Evolutionary conservation across 2,888 invertebrate species (phyloP), one percentile per base, ranked within the genome.

Genomic region (Colletes collaris): DNA sequence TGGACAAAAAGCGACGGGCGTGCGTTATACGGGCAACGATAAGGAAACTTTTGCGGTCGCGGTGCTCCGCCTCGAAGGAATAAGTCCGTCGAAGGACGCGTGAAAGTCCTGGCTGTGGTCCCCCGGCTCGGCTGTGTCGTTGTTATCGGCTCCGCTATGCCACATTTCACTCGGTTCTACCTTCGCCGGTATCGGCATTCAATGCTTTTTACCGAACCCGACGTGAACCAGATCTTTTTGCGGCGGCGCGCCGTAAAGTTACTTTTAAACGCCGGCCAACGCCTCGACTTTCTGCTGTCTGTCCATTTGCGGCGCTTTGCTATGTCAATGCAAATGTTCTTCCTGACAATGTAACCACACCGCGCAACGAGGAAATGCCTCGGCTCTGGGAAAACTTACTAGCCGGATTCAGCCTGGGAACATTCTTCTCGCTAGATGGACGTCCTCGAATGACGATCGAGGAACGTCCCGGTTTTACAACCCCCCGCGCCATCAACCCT

Each of bases 151-250:
- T 55, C 8, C 44, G 74, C 74, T 70, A 81, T 74, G 80, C 74
- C 73, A 74, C 81, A 81, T 81, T 81, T 81, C 81, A 81, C 80
- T 81, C 74, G 65, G 76, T 52, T 27, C 62, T 66, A 63, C 70
- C 74, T 56, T 66, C 46, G 40, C 63, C 49, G 64, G 65, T 74
- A 73, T 81, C 74, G 80, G 81, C 55, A 80, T 75, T 80, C 74
- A 53, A 75, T 63, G 73, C 67, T 81, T 81, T 81, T 81, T 81
- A 70, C 80, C 70, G 69, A 81, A 81, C 74, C 27, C 27, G 64
- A 81, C 81, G 80, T 74, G 74, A 81, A 81, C 74, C 81, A 80
- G 81, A 81, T 81, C 81, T 80, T 81, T 80, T 81, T 81, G 74
- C 64, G 16, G 59, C 80, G 40, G 66, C 55, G 27, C 69, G 16